Percentiles rank a stretch among this genome's conserved stretches.
These are phyloP conservation scores for Notothenia rossii DNA, from an alignment of 2,113 vertebrate genomes.

Conservation along the genomic window DNA sequence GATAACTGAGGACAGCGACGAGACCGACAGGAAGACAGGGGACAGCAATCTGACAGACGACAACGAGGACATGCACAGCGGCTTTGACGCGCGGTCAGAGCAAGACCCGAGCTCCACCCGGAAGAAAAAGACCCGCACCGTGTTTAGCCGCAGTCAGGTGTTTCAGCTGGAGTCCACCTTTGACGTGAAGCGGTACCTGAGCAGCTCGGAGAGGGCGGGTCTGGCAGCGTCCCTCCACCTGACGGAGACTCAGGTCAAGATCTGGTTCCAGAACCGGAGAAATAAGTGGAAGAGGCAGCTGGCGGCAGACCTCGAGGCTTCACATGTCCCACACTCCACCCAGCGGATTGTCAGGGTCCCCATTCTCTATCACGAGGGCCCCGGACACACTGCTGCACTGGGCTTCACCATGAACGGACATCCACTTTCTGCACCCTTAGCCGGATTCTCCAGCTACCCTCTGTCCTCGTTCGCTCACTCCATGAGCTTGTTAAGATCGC, in stretches of 20 bases:
- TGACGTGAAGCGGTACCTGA: constrained; percentile 91
- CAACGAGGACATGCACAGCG: constrained; percentile 64
- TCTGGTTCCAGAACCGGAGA: constrained; percentile 93
- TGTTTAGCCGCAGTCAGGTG: constrained; percentile 92
- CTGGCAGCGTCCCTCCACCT: constrained; percentile 89
- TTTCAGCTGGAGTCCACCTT: constrained; percentile 93
- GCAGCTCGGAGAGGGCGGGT: constrained; percentile 90
- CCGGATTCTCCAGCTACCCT: constrained; percentile 88
- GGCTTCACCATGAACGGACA: constrained; percentile 85
- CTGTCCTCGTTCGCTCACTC: constrained; percentile 89
- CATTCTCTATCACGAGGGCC: constrained; percentile 92
- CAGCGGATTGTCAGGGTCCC: constrained; percentile 93
- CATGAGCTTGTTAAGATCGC: constrained; percentile 88
- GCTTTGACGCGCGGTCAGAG: constrained; percentile 49
- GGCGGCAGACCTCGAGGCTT: constrained; percentile 90
- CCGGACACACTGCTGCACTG: constrained; percentile 73
- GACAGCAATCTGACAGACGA: constrained; percentile 66
- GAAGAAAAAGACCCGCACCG: constrained; percentile 93
- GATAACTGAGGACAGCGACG: constrained; percentile 72
- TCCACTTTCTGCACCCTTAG: constrained; percentile 83
- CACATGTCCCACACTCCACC: constrained; percentile 85
- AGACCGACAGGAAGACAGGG: constrained; percentile 63
- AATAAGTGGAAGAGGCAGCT: constrained; percentile 95
- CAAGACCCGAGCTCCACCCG: constrained; percentile 70
- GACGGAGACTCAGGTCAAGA: constrained; percentile 94